Percentiles rank a stretch among this genome's conserved stretches.
Evolutionary conservation across 2,113 vertebrate genomes (phyloP).

Genomic region (Mus musculus): GRCm39 chr12:61495001-61495500

Average conservation of each 20-base stretch:
- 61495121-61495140: too few relatives aligned
- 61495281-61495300: not conserved
- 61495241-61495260: not conserved
- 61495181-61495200: too few relatives aligned
- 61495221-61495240: not conserved
- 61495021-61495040: too few relatives aligned
- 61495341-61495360: not conserved
- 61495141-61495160: too few relatives aligned
- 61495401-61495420: not conserved
- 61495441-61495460: too few relatives aligned
- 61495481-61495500: not conserved
- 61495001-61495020: too few relatives aligned
- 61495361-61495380: not conserved
- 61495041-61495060: too few relatives aligned
- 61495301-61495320: not conserved
- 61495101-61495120: too few relatives aligned
- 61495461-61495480: not conserved
- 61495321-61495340: not conserved
- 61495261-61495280: not conserved
- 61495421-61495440: not conserved
- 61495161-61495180: too few relatives aligned
- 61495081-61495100: too few relatives aligned
- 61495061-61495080: too few relatives aligned
- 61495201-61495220: not conserved
- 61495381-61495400: not conserved